Conservation (phyloP, 2,113 vertebrate genomes). For the Neoarius graeffei region DNA sequence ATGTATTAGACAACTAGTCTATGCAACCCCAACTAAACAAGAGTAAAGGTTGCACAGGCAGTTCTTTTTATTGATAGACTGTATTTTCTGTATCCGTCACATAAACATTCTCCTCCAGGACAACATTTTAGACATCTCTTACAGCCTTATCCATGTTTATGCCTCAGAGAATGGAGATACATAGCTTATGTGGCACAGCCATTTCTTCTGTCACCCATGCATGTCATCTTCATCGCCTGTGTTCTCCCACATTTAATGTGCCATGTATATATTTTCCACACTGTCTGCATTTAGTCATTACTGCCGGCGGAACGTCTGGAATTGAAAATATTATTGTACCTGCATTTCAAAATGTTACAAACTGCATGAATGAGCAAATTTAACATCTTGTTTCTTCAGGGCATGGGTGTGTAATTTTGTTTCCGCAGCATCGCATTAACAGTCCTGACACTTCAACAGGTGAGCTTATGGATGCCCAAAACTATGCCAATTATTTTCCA, state of each 20-base stretch:
- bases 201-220: conserved; percentile 6
- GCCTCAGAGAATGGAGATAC: background rate
- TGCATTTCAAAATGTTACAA: background rate
- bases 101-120: background rate
- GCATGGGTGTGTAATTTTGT: background rate
- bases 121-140: background rate
- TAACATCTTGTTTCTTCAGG: background rate
- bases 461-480: background rate
- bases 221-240: conserved; percentile 14
- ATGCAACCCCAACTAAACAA: background rate
- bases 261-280: conserved; percentile 19
- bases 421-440: background rate
- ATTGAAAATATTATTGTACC: conserved; percentile 1
- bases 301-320: background rate
- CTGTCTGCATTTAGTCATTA: conserved; percentile 8
- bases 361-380: background rate
- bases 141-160: background rate
- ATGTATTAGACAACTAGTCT: background rate
- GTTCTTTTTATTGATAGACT: background rate
- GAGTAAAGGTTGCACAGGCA: background rate
- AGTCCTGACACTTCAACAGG: background rate
- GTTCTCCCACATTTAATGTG: background rate
- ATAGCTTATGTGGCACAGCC: background rate
- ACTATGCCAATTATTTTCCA: background rate
- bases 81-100: background rate